Evolutionary conservation across 2,888 invertebrate species (phyloP).

Genomic region (Phorcus lineatus): DNA sequence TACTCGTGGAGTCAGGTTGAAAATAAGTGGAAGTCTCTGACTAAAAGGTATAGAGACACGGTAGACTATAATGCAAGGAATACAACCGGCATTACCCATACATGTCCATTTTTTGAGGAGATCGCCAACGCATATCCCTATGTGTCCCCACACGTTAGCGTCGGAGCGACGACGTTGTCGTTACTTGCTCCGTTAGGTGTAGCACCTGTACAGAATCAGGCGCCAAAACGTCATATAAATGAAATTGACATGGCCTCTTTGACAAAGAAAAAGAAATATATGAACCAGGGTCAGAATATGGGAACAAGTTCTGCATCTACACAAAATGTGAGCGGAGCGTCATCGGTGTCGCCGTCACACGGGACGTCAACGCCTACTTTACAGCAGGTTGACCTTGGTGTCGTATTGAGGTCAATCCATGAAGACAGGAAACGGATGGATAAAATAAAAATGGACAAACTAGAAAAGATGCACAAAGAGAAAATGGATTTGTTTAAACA

Average conservation of each 20-base stretch:
- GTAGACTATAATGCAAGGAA: conserved; percentile 26
- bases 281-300: neutral
- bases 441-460: conserved; percentile 27
- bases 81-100: neutral
- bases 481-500: conserved; percentile 34
- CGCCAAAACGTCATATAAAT: neutral
- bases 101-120: conserved; percentile 32
- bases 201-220: neutral
- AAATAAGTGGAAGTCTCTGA: conserved; percentile 40
- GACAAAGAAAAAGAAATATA: conserved; percentile 32
- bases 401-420: conserved; percentile 17
- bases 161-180: neutral
- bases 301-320: neutral
- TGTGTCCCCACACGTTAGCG: conserved; percentile 14
- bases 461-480: conserved; percentile 37
- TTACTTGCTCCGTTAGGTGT: neutral
- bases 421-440: conserved; percentile 32
- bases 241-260: neutral
- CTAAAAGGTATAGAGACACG: conserved; percentile 35
- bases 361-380: neutral
- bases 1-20: conserved; percentile 38
- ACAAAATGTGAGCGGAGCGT: neutral
- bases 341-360: neutral
- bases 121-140: conserved; percentile 31
- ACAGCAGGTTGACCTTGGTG: neutral